A percentile compares a stretch with the other conserved stretches of the same genome.
Evolutionary conservation across 2,113 vertebrate genomes (phyloP).

Genomic region (Sander vitreus): DNA sequence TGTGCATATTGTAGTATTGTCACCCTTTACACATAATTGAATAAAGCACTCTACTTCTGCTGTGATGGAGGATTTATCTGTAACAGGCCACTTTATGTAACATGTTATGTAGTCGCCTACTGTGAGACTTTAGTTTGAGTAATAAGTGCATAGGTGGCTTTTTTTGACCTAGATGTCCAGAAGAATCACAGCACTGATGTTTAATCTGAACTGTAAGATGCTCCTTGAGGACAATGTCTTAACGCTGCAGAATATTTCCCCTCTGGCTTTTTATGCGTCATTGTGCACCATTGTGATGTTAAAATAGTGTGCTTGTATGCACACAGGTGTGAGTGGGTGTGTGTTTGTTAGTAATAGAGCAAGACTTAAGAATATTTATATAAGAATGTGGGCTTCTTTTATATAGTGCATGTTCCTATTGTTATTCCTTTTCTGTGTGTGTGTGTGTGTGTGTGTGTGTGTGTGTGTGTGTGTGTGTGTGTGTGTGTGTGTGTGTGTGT

Average conservation of each 20-base stretch:
- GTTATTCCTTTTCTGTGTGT: too few relatives aligned
- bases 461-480: background rate
- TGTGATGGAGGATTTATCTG: background rate
- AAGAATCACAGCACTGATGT: constrained; percentile 11
- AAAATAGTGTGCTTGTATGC: background rate
- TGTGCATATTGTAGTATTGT: background rate
- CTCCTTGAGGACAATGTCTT: constrained; percentile 28
- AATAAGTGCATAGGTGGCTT: constrained; percentile 47
- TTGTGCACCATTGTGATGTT: constrained; percentile 6
- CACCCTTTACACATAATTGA: background rate
- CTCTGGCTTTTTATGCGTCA: constrained; percentile 23
- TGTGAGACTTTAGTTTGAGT: constrained; percentile 1
- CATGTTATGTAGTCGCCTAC: constrained; percentile 5
- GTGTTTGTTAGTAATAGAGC: background rate
- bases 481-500: background rate
- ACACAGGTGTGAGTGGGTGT: constrained; percentile 4
- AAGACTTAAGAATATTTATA: background rate
- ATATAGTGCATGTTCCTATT: background rate
- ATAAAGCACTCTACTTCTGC: background rate
- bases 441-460: background rate
- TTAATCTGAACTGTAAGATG: constrained; percentile 36
- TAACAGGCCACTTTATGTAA: constrained; percentile 31
- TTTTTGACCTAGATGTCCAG: constrained; percentile 25
- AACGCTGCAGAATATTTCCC: constrained; percentile 14
- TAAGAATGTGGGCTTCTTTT: background rate